A percentile compares a stretch with the other conserved stretches of the same genome.
Conservation (phyloP, 2,797 vertebrate genomes). For the Somateria mollissima region DNA sequence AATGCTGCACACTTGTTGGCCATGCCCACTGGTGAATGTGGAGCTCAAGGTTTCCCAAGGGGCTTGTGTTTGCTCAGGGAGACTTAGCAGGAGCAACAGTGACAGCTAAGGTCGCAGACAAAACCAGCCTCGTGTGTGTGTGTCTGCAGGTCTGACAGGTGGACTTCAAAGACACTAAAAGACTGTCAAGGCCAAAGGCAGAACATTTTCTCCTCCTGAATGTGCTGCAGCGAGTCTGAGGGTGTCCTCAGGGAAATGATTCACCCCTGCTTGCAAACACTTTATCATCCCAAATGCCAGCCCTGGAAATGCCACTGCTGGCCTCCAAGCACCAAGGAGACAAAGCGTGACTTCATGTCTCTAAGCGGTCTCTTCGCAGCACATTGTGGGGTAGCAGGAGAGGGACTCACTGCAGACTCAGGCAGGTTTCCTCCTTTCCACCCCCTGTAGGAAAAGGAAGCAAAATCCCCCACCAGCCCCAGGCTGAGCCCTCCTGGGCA, state of each 20-base stretch:
- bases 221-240: not conserved
- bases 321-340: not conserved
- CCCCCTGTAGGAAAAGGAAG: not conserved
- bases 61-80: too few relatives aligned
- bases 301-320: not conserved
- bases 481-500: accelerated
- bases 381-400: not conserved
- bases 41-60: not conserved
- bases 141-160: not conserved
- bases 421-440: not conserved
- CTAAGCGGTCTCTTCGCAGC: not conserved
- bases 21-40: not conserved
- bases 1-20: not conserved
- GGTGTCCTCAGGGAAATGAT: constrained; percentile 40
- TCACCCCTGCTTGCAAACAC: constrained; percentile 49
- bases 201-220: constrained; percentile 17
- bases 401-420: not conserved
- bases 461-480: not conserved
- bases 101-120: not conserved
- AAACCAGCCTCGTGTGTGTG: not conserved
- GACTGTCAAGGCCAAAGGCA: not conserved
- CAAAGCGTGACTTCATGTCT: not conserved
- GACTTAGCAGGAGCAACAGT: not conserved
- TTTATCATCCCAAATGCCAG: constrained; percentile 43
- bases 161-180: not conserved